Evolutionary conservation across 1,140 invertebrate genomes (phyloP).

Genomic region (Heliconius hewitsoni): DNA sequence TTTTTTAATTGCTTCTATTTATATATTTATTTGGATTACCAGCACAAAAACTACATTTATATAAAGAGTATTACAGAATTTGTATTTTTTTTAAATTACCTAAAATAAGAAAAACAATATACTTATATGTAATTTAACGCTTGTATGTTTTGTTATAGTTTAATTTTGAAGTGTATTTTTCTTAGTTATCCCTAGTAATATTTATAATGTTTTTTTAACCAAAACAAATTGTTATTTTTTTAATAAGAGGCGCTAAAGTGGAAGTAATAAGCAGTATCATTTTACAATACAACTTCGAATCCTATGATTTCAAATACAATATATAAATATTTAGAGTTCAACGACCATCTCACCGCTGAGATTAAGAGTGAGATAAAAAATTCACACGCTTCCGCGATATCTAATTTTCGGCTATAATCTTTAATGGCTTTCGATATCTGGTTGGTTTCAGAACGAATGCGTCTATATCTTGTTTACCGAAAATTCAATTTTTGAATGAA

Average conservation of each 20-base stretch:
- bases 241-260: not conserved
- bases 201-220: not conserved
- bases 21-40: not conserved
- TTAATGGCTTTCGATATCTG: conserved; percentile 57
- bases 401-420: conserved; percentile 65
- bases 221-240: not conserved
- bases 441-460: conserved; percentile 18
- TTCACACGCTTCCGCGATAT: conserved; percentile 54
- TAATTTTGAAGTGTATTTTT: too few relatives aligned
- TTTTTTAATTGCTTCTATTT: not conserved
- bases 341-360: conserved; percentile 53
- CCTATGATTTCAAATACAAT: not conserved
- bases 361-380: conserved; percentile 62
- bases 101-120: not conserved
- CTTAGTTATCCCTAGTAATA: too few relatives aligned
- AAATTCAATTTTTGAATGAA: conserved; percentile 2
- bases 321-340: conserved; percentile 46
- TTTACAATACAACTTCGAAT: not conserved
- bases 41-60: not conserved
- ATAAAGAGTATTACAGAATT: not conserved
- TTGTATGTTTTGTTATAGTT: too few relatives aligned
- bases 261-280: not conserved
- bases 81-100: not conserved
- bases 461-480: conserved; percentile 5
- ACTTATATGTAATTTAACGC: not conserved